Evolutionary conservation across 2,888 invertebrate genomes (phyloP).

Genomic region (Parascotia fuliginaria): DNA sequence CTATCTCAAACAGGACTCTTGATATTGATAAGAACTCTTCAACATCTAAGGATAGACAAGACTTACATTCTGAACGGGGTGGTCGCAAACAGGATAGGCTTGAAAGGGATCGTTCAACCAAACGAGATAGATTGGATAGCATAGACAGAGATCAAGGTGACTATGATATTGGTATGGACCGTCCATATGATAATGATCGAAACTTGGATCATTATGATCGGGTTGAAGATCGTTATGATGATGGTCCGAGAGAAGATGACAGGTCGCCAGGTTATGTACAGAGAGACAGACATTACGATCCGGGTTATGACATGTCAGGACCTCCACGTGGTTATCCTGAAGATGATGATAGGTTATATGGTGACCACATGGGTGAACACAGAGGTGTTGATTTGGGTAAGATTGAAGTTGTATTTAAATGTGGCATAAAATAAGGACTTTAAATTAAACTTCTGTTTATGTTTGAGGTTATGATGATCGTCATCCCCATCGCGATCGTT

Average conservation of each 20-base stretch:
- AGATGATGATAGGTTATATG: slow-evolving; percentile 84
- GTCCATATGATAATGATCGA: slow-evolving; percentile 79
- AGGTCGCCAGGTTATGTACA: slow-evolving; percentile 77
- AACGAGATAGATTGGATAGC: slow-evolving; percentile 78
- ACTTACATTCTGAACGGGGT: slow-evolving; percentile 78
- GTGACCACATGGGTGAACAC: slow-evolving; percentile 77
- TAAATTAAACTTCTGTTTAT: slow-evolving; percentile 6
- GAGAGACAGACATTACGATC: slow-evolving; percentile 80
- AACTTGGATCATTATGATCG: slow-evolving; percentile 82
- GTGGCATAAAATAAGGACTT: not conserved
- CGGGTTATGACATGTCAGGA: slow-evolving; percentile 76
- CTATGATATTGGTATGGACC: slow-evolving; percentile 76
- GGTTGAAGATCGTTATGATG: slow-evolving; percentile 77
- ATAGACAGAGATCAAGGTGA: slow-evolving; percentile 80
- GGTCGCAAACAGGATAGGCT: slow-evolving; percentile 78
- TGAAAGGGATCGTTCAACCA: slow-evolving; percentile 82
- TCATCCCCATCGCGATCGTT: slow-evolving; percentile 80
- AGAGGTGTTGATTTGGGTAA: slow-evolving; percentile 77
- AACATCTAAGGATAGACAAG: slow-evolving; percentile 79
- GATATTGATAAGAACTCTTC: slow-evolving; percentile 78
- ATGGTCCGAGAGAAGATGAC: slow-evolving; percentile 74
- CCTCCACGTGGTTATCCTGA: slow-evolving; percentile 81
- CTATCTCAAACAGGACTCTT: slow-evolving; percentile 77
- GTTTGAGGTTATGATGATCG: slow-evolving; percentile 78
- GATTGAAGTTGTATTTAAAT: slow-evolving; percentile 17